A percentile compares a stretch with the other conserved stretches of the same genome.
These are phyloP conservation scores for Myotis davidii DNA, from an alignment of 2,113 vertebrate species.

Conservation along the genomic window DNA sequence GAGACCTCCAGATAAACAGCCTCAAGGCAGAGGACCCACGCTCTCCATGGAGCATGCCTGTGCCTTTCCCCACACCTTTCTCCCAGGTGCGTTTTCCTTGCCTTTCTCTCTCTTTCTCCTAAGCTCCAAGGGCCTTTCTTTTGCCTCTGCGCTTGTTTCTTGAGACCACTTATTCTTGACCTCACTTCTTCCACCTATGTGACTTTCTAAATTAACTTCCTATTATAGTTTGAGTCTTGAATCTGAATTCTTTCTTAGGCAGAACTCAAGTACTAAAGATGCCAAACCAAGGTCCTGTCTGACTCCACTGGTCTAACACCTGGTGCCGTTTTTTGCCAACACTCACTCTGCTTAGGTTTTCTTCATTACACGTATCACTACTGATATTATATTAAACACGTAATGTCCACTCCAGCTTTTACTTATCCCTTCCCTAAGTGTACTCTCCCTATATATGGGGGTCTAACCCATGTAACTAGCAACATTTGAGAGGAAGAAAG, in stretches of 20 bases:
- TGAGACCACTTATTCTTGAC: neutral
- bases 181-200: neutral
- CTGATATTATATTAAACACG: neutral
- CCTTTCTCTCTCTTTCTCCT: neutral
- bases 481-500: too few species aligned
- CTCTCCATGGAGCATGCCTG: neutral
- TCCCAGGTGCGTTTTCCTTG: neutral
- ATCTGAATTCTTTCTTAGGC: neutral
- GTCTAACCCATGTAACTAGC: too few species aligned
- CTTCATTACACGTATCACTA: neutral
- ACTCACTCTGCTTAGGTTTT: neutral
- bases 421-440: neutral
- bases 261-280: neutral
- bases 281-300: neutral
- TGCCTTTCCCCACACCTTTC: neutral
- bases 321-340: neutral
- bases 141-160: neutral
- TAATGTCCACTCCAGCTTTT: neutral
- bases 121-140: neutral
- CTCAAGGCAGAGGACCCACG: neutral
- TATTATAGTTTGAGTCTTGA: neutral
- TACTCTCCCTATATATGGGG: neutral
- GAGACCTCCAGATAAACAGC: neutral
- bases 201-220: neutral
- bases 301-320: neutral